Conservation (phyloP, 37 sponge, comb jelly and placozoan genomes). For the Dysidea cf. avara region DNA sequence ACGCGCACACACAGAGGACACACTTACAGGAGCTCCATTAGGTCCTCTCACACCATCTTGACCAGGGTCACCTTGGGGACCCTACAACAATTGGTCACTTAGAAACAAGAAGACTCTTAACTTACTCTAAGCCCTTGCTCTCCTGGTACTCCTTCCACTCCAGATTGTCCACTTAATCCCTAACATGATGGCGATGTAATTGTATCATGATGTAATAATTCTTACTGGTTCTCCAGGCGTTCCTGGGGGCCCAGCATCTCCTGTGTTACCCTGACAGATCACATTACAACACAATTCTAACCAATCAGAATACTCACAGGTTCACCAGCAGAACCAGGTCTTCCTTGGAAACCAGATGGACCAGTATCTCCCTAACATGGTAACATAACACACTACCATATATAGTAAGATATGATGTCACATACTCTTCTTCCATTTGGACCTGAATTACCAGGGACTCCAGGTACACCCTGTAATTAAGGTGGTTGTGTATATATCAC, state of each 20-base stretch:
- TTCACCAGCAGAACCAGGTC: conserved; percentile 32
- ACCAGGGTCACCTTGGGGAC: conserved; percentile 31
- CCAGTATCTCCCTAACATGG: too few relatives aligned
- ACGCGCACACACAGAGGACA: neutral
- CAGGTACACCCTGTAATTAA: conserved; percentile 47
- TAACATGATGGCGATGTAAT: too few relatives aligned
- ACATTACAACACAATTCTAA: neutral
- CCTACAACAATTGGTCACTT: neutral
- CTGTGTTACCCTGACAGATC: conserved; percentile 15
- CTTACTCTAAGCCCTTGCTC: conserved; percentile 35
- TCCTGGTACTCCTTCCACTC: conserved; percentile 18
- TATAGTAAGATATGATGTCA: too few relatives aligned
- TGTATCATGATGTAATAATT: neutral
- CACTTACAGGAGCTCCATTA: conserved; percentile 32
- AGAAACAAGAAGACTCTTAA: neutral
- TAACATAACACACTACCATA: too few relatives aligned
- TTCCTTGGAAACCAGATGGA: too few relatives aligned
- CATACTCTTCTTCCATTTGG: too few relatives aligned
- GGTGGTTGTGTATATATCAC: neutral
- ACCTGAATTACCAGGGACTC: conserved; percentile 36
- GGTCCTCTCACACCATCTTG: conserved; percentile 27
- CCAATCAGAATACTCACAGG: conserved; percentile 21
- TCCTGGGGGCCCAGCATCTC: neutral
- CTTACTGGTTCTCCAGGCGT: conserved; percentile 23
- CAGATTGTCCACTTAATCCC: too few relatives aligned